Base-by-base conservation (phyloP, 2,113 vertebrate species). In the Poicephalus gulielmi region DNA sequence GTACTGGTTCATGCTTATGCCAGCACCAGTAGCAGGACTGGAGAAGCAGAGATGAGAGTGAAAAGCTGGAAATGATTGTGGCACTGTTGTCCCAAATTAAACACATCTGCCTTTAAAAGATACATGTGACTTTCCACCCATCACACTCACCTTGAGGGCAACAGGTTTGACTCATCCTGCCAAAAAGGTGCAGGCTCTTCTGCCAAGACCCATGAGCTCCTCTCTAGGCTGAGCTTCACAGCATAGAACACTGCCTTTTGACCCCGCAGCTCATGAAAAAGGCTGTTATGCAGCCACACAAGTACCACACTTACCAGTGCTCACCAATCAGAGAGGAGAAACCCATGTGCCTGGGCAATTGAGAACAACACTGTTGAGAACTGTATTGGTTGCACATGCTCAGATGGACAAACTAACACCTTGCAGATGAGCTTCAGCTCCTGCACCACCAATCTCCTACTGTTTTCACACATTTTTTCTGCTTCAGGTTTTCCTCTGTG, bases 271-370 rank as follows among this genome's bases (percentile, higher is more conserved):
- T 83, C 43, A 10, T 17, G 31, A 33, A 84, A 44, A 37, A 59
- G 24, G 47, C 1, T 3, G 37, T 27, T 82, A 11, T 76, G 28
- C 0, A 0, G 43, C 43, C 53, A 60, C 30, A 27, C 11, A 60
- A 46, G 39, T 46, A 33, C 73, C 37, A 13, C 10, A 10, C 41
- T 80, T 60, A 30, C 7, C 28, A 28, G 11, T n/a, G 67, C 67
- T 52, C 52, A 90, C 43, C 17, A 90, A 44, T 47, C 68, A 80
- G 47, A 64, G 17, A 25, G n/a, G 30, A 68, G 86, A 87, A 82
- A 9, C 2, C 2, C 31, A 53, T 1, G 15, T 16, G 14, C 50
- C 15, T 30, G 33, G 7, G 1, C 31, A 88, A 33, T 1, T 85
- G n/a, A 85, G 74, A 75, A 31, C 4, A 75, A 31, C 4, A 44